Evolutionary conservation across 64 coral and sea anemone genomes (phyloP), one percentile per base, ranked within the genome.

Genomic region (Astreopora myriophthalma): DNA sequence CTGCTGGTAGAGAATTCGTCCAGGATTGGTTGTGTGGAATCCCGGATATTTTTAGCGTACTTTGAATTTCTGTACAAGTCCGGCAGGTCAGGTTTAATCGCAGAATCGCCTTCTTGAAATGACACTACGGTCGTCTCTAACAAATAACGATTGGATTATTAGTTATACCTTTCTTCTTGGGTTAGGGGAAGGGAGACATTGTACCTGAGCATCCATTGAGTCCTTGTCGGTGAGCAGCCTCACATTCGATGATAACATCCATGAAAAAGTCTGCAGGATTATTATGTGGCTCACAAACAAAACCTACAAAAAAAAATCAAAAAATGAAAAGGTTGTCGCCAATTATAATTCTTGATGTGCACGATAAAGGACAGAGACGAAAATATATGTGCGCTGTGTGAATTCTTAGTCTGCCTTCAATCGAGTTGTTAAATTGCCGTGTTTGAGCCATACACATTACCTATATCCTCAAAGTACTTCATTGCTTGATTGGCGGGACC

Each of bases 201-300:
- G 13, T 58, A 94, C 77, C 79, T 51, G 69, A 65, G 23, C 48
- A n/a, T 34, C 9, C 66, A 46, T 13, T 33, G 27, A 29, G 30
- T 10, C 11, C 11, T n/a, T 14, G 30, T 61, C 39, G 6, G 0
- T 79, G 4, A 20, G 3, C 28, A 44, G 66, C 49, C 78, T 76
- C 69, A 31, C 30, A 78, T 5, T 96, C 95, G 63, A 92, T 61
- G 7, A 98, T 79, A 16, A 98, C 89, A 71, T 98, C 96, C 94
- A 98, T 86, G 80, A 98, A 86, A 26, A 98, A 98, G 33, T 98
- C 96, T 57, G 96, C 89, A 22, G 96, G 96, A 46, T 98, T 98
- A 48, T 98, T 92, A 48, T 98, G 89, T 35, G 86, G 76, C 55
- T 98, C 96, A 32, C 96, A 98, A 29, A 79, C 48, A 62, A 92